Percentiles rank a stretch among this genome's conserved stretches.
phyloP scores from a whole-genome alignment of 2,888 invertebrate genomes.

The Pachymerium ferrugineum region DNA sequence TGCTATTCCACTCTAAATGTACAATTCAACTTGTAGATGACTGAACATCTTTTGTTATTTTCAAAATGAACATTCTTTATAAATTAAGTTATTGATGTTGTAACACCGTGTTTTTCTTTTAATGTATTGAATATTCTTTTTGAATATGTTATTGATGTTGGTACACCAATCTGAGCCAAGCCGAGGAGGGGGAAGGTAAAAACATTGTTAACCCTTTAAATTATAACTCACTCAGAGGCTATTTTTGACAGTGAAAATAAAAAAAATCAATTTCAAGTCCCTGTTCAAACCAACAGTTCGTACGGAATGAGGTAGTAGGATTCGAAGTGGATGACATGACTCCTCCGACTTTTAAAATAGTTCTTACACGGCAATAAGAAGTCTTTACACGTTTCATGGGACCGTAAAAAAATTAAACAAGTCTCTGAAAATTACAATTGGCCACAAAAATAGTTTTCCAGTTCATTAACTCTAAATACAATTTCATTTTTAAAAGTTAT shows the following conservation, averaged over 20 bases:
- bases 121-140: not conserved
- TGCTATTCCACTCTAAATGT: not conserved
- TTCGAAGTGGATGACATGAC: not conserved
- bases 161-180: constrained; percentile 19
- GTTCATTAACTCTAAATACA: too few species aligned
- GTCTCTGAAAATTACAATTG: too few species aligned
- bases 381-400: too few species aligned
- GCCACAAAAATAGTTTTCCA: too few species aligned
- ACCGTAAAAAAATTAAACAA: too few species aligned
- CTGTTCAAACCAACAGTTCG: constrained; percentile 1
- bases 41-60: not conserved
- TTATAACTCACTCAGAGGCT: constrained; percentile 14
- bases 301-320: constrained; percentile 27
- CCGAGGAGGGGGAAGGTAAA: constrained; percentile 24
- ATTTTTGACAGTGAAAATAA: not conserved
- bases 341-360: not conserved
- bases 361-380: too few species aligned
- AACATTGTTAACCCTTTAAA: constrained; percentile 2
- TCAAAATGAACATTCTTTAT: not conserved
- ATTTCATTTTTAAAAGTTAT: too few species aligned
- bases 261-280: not conserved
- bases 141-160: not conserved
- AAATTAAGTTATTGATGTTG: too few species aligned
- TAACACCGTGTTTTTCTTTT: too few species aligned
- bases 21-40: not conserved